Percentiles rank a stretch among this genome's conserved stretches.
Evolutionary conservation across 1,140 invertebrate species (phyloP).

Genomic region (Panagrolaimus sp.): DNA sequence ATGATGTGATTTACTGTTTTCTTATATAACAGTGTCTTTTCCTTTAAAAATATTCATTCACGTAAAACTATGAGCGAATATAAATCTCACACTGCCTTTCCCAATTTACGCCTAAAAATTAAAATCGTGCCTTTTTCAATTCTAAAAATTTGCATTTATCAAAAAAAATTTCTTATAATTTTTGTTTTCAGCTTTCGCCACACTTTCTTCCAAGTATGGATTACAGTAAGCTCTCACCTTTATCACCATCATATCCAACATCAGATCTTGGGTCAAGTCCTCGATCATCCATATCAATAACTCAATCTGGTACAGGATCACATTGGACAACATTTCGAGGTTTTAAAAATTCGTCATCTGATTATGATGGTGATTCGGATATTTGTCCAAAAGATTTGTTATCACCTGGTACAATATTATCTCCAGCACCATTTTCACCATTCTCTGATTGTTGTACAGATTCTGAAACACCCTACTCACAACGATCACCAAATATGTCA

Average conservation of each 20-base stretch:
- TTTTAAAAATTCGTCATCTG: conserved; percentile 34
- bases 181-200: conserved; percentile 45
- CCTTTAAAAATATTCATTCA: too few relatives aligned
- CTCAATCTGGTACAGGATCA: conserved; percentile 31
- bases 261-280: conserved; percentile 51
- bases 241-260: conserved; percentile 51
- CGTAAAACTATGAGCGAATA: too few relatives aligned
- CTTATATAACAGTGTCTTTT: too few relatives aligned
- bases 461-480: conserved; percentile 50
- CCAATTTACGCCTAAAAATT: too few relatives aligned
- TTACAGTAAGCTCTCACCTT: conserved; percentile 43
- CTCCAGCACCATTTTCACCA: conserved; percentile 53
- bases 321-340: conserved; percentile 53
- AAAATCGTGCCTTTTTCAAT: too few relatives aligned
- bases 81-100: too few relatives aligned
- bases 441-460: conserved; percentile 45
- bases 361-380: conserved; percentile 19
- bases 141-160: too few relatives aligned
- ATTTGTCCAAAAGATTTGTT: conserved; percentile 33
- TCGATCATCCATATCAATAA: conserved; percentile 41
- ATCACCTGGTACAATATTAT: conserved; percentile 46
- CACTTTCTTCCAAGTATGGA: conserved; percentile 45
- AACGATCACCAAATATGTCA: conserved; percentile 49
- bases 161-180: too few relatives aligned
- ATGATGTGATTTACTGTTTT: too few relatives aligned